Conservation (phyloP, 2,113 vertebrate genomes). For the Mesembrinibis cayennensis region DNA sequence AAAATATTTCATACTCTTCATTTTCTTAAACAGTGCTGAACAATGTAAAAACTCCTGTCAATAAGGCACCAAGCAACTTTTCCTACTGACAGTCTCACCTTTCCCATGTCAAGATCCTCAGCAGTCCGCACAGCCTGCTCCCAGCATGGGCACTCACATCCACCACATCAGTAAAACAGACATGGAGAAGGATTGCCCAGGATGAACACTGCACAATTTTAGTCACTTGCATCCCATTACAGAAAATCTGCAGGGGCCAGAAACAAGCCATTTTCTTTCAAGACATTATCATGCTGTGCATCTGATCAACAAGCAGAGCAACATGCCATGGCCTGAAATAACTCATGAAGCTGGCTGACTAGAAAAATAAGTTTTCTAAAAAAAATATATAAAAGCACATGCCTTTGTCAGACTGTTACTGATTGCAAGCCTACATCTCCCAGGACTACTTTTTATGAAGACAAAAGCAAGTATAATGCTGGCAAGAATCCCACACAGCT, state of each 20-base stretch:
- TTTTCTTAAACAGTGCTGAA: background rate
- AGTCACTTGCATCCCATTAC: background rate
- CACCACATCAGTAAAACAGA: background rate
- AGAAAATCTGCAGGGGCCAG: background rate
- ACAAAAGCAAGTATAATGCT: slow-evolving; percentile 8
- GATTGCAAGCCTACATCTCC: background rate
- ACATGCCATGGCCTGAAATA: slow-evolving; percentile 8
- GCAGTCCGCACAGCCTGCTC: background rate
- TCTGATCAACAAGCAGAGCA: background rate
- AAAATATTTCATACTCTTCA: background rate
- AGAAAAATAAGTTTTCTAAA: background rate
- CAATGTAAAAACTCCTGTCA: background rate
- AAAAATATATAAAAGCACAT: background rate
- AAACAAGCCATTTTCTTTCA: background rate
- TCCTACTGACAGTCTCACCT: background rate
- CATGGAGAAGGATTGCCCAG: background rate
- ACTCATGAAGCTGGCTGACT: background rate
- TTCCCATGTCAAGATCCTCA: background rate
- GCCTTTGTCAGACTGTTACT: background rate
- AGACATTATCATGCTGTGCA: background rate
- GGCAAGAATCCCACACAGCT: background rate
- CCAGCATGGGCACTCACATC: background rate
- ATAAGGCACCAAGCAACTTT: background rate
- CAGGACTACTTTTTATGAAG: background rate
- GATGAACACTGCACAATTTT: background rate